Conservation (phyloP, 2,113 vertebrate genomes). For the Eolophus roseicapilla region DNA sequence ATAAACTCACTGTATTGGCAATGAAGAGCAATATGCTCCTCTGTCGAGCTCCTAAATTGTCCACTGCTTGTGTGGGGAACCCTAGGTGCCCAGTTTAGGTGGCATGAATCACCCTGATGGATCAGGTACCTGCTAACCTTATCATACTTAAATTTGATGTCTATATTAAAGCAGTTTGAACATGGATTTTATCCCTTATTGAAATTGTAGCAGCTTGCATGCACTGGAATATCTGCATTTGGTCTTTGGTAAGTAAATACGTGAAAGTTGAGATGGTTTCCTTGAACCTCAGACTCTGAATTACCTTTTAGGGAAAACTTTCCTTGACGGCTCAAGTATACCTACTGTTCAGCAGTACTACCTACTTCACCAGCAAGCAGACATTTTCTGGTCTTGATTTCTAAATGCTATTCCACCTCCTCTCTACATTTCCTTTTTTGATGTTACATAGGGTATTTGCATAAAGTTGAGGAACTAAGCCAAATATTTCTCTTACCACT, state of each 20-base stretch:
- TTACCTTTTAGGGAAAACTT: neutral
- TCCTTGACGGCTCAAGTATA: neutral
- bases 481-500: constrained; percentile 31
- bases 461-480: constrained; percentile 35
- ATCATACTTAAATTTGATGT: neutral
- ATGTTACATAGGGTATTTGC: constrained; percentile 39
- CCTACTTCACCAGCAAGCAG: neutral
- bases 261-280: neutral
- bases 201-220: neutral
- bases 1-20: neutral
- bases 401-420: neutral
- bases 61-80: neutral
- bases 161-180: neutral
- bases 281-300: neutral
- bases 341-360: neutral
- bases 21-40: neutral
- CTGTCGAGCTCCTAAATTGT: neutral
- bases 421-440: constrained; percentile 52
- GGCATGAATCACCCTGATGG: neutral
- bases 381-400: neutral
- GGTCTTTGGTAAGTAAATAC: neutral
- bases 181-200: neutral
- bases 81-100: neutral
- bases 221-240: neutral
- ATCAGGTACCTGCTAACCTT: neutral